Base-by-base conservation (phyloP, 2,113 vertebrate species). In the Strigops habroptila region DNA sequence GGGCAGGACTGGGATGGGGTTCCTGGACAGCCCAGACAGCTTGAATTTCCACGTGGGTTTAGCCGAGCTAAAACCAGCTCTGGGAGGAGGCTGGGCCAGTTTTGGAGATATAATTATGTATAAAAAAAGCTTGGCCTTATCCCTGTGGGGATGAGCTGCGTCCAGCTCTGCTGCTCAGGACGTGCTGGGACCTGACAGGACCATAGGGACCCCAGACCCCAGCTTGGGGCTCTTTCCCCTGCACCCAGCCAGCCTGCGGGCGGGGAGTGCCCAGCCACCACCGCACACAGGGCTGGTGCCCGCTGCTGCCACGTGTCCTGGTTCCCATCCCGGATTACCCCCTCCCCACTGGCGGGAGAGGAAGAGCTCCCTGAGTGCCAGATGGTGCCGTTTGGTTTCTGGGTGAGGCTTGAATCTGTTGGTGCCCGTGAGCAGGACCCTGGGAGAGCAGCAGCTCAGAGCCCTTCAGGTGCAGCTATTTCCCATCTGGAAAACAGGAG, bases 371-470 rank as follows among this genome's bases (percentile, higher is more conserved):
- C 63, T 1, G 7, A 64, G 67, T 80, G 86, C 88, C 94, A 96
- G 94, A 90, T 96, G 94, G 88, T 93, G 57, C 75, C 48, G 5
- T 88, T 93, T 82, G 74, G 62, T 91, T 86, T 21, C 93, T 90
- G 91, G 67, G 79, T 60, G 79, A 92, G 76, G 86, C 82, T 85
- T 76, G 79, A 51, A 73, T 90, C 75, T 73, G 67, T 63, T 91
- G 0, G 1, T 90, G 92, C 82, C 82, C 3, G 0, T 11, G 79
- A 93, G 69, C 65, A 63, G 41, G 82, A 93, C 73, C 78, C 35
- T 9, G 0, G 41, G 88, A 64, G 88, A 68, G 21, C 2, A 2
- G 51, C 1, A 2, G 55, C 46, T 85, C 69, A 39, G 78, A 77
- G 10, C 28, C 49, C 91, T 73, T 31, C 0, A 2, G 79, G 79